These are phyloP conservation scores for Uropsilus gracilis DNA, from an alignment of 2,113 vertebrate genomes.

Conservation along the genomic window DNA sequence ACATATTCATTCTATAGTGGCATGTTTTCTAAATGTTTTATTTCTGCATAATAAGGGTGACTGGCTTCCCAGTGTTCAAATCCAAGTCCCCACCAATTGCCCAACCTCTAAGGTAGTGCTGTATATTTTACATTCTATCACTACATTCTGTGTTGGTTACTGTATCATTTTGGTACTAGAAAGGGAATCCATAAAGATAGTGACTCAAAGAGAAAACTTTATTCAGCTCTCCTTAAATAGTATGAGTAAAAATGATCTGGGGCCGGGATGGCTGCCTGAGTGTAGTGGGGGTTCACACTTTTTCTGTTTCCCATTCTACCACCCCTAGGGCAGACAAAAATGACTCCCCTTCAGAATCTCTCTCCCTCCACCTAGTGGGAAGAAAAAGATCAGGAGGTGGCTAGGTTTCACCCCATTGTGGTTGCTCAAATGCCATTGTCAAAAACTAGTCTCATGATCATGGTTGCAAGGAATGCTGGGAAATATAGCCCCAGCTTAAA, in stretches of 20 bases:
- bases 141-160: background rate
- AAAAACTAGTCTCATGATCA: background rate
- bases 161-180: background rate
- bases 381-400: background rate
- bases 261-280: background rate
- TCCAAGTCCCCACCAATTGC: background rate
- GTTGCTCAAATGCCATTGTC: background rate
- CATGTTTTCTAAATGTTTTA: background rate
- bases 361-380: background rate
- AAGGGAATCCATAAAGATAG: background rate
- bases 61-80: background rate
- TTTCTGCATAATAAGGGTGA: background rate
- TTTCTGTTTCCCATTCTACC: background rate
- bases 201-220: background rate
- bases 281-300: background rate
- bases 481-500: background rate
- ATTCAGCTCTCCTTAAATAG: background rate
- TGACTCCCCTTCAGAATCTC: background rate
- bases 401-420: no score
- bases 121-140: background rate
- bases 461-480: background rate
- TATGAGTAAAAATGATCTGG: background rate
- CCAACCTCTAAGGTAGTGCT: background rate
- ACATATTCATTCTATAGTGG: background rate
- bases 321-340: background rate